These are phyloP conservation scores for Julus scanicus DNA, from an alignment of 2,888 invertebrate genomes.

Conservation along the genomic window DNA sequence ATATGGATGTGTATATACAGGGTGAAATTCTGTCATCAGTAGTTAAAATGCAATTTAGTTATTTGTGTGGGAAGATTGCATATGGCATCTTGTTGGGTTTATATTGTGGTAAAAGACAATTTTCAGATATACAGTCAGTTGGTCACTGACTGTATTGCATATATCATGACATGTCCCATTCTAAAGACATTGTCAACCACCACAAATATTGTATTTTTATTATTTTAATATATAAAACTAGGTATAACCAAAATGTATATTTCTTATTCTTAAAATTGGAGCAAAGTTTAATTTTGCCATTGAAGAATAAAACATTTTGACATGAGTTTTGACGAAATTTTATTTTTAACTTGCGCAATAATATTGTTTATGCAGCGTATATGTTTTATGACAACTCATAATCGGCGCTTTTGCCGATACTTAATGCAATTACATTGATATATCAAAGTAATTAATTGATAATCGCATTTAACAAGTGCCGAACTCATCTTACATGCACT, in stretches of 20 bases:
- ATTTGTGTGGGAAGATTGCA: background rate
- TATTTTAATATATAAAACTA: too few species aligned
- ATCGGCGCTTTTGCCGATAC: constrained; percentile 11
- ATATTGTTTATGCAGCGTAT: background rate
- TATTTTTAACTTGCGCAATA: background rate
- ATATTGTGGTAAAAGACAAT: too few species aligned
- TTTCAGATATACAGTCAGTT: too few species aligned
- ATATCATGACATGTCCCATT: too few species aligned
- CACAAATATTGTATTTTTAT: too few species aligned
- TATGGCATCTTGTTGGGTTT: too few species aligned
- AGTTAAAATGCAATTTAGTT: too few species aligned
- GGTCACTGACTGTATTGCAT: too few species aligned
- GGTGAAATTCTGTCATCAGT: background rate
- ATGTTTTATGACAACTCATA: constrained; percentile 38
- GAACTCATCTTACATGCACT: constrained; percentile 35
- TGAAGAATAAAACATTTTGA: background rate
- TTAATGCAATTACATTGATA: constrained; percentile 25
- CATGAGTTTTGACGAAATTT: background rate
- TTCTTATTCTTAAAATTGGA: too few species aligned
- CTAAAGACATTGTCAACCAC: too few species aligned
- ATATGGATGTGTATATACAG: background rate
- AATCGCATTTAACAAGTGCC: constrained; percentile 40
- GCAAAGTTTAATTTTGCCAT: background rate
- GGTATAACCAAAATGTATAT: too few species aligned
- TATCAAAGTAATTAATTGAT: constrained; percentile 31